Evolutionary conservation across 92 coral and sea anemone genomes (phyloP).

Genomic region (Chrysogorgia sp.): DNA sequence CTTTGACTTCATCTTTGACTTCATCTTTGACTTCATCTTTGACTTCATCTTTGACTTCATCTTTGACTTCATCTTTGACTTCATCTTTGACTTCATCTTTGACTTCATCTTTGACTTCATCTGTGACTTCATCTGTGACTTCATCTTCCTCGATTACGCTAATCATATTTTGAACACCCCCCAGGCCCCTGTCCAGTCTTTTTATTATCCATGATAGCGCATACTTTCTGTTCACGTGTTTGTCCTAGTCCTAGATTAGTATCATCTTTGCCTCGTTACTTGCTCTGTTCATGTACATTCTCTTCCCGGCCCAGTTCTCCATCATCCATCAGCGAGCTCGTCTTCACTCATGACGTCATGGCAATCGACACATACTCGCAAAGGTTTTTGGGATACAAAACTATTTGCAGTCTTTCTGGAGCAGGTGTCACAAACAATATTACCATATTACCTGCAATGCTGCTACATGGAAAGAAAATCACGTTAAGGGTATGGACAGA

Average conservation of each 20-base stretch:
- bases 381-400: slow-evolving; percentile 57
- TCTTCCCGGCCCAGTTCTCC: background rate
- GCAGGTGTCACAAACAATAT: slow-evolving; percentile 77
- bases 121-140: no score
- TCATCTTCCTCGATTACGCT: no score
- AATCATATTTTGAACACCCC: background rate
- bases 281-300: background rate
- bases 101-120: no score
- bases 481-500: background rate
- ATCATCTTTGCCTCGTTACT: background rate
- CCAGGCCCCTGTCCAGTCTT: no score
- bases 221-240: background rate
- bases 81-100: no score
- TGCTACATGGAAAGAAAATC: slow-evolving; percentile 47
- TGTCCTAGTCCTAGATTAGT: background rate
- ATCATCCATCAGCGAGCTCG: background rate
- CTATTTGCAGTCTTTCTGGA: slow-evolving; percentile 67
- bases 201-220: background rate
- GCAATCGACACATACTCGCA: slow-evolving; percentile 82
- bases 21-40: no score
- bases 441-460: slow-evolving; percentile 89
- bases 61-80: no score
- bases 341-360: slow-evolving; percentile 69
- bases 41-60: no score
- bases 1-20: no score